phyloP scores from a whole-genome alignment of 2,888 invertebrate species.

The Meghimatium bilineatum region DNA sequence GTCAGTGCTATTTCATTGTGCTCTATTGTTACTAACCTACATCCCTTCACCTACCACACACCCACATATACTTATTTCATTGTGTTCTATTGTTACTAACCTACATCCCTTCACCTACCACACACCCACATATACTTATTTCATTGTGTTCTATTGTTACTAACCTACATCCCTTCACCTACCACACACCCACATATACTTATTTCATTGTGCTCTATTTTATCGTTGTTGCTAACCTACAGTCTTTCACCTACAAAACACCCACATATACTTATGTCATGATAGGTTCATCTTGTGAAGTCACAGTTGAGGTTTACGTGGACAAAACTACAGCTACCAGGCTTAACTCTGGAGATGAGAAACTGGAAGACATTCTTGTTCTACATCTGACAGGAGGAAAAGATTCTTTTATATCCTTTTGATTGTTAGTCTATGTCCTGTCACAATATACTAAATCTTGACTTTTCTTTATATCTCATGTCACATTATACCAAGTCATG shows the following conservation, averaged over 20 bases:
- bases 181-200: not conserved
- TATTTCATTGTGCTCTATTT: no score
- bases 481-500: no score
- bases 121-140: not conserved
- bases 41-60: not conserved
- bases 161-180: not conserved
- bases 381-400: constrained; percentile 96
- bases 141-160: no score
- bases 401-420: constrained; percentile 87
- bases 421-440: not conserved
- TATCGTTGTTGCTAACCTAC: no score
- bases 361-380: constrained; percentile 94
- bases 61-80: no score
- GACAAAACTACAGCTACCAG: constrained; percentile 88
- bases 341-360: constrained; percentile 88
- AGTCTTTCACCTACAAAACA: not conserved
- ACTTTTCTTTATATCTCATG: not conserved
- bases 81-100: no score
- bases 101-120: not conserved
- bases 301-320: constrained; percentile 90
- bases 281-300: constrained; percentile 89
- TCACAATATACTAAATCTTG: not conserved
- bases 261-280: not conserved
- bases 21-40: not conserved
- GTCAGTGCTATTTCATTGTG: not conserved